Base-by-base conservation (phyloP, 1,140 invertebrate genomes). In the Cydia pomonella region DNA sequence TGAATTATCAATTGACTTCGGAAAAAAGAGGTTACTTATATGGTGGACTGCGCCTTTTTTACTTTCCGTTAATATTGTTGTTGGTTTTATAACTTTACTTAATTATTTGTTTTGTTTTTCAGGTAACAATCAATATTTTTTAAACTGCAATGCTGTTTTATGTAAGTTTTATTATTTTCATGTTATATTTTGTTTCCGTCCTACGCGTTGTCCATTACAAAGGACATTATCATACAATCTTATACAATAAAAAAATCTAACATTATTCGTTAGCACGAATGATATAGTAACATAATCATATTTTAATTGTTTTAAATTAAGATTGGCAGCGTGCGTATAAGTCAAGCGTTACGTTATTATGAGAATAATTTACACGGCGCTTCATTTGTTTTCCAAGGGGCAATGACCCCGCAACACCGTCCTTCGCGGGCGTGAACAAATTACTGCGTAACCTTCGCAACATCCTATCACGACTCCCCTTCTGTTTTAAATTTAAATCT, bases 271-370 rank as follows among this genome's bases (percentile, higher is more conserved):
- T 23, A 12, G 9, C 53, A 12, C 21, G 53, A 59, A 59, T 10
- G 18, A 9, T 59, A 2, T 23, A 50, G 2, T 18, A n/a, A 50
- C 18, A 18, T 53, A 0, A n/a, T n/a, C 18, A 7, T 59, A 59
- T 59, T 59, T 10, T 3, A 59, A 12, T 21, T 59, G 53, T 59
- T 21, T 10, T n/a, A 59, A 10, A 59, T 23, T 21, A 23, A 18
- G 18, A 50, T 50, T 50, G 47, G 47, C 47, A 23, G 18, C 53
- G 9, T 59, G 53, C 53, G n/a, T 59, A 59, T 21, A 59, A 59
- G 53, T 50, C 47, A 50, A 59, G 53, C 53, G 53, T 23, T 59
- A 23, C 53, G 53, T 23, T 59, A 23, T 21, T 59, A 50, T 18
- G 18, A 23, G 53, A 59, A 59, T 23, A 59, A 23, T 59, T 23